Conservation (phyloP, 1,140 invertebrate species). For the Trialeurodes vaporariorum region DNA sequence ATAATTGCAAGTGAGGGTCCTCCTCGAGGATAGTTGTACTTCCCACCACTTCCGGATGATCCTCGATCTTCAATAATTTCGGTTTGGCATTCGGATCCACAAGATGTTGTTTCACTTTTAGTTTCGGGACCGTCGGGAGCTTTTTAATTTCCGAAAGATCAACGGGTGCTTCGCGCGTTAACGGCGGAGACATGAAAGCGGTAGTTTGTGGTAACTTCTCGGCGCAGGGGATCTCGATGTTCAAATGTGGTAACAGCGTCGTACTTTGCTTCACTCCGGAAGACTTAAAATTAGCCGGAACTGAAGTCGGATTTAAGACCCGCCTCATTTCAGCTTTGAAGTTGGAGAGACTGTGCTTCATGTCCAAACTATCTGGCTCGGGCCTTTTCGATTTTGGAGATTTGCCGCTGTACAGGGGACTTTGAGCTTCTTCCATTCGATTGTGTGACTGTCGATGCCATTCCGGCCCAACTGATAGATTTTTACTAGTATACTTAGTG, state of each 20-base stretch:
- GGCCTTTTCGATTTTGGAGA: neutral
- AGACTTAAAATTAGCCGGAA: too few relatives aligned
- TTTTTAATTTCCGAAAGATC: constrained; percentile 11
- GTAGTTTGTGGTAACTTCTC: neutral
- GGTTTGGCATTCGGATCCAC: constrained; percentile 31
- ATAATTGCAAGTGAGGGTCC: constrained; percentile 35
- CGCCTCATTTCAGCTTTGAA: too few relatives aligned
- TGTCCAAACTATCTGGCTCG: neutral
- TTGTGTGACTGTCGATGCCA: neutral
- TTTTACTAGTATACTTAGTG: constrained; percentile 16
- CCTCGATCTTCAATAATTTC: constrained; percentile 27
- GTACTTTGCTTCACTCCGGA: too few relatives aligned
- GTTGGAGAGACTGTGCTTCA: too few relatives aligned
- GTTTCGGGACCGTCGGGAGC: constrained; percentile 32
- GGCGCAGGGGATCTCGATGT: neutral
- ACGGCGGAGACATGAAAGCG: neutral
- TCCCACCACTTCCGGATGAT: constrained; percentile 41
- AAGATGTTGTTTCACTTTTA: constrained; percentile 36
- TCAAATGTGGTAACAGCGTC: constrained; percentile 31
- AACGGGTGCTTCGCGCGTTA: constrained; percentile 10
- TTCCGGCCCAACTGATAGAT: neutral
- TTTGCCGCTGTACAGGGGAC: neutral
- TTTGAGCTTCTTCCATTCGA: neutral
- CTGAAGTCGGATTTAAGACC: too few relatives aligned
- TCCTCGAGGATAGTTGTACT: constrained; percentile 40